These are phyloP conservation scores for Penaeus japonicus DNA, from an alignment of 1,140 invertebrate species.

Conservation along the genomic window DNA sequence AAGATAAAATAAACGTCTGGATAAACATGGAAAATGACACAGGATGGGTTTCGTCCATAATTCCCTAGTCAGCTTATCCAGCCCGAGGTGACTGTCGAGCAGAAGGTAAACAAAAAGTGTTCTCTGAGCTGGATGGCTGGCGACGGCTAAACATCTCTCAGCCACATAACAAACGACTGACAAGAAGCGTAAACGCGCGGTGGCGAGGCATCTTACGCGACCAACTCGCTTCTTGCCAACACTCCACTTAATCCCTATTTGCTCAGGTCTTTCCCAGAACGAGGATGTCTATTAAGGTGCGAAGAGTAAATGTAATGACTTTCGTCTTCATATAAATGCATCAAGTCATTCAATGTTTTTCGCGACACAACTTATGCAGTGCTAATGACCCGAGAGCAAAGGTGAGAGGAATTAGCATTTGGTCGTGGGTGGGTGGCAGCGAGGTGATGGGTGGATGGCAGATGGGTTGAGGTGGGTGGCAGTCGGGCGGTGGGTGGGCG, in stretches of 20 bases:
- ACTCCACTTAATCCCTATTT: not conserved
- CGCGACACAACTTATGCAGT: not conserved
- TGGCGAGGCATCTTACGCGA: not conserved
- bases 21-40: too few relatives aligned
- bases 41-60: too few relatives aligned
- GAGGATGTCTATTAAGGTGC: too few relatives aligned
- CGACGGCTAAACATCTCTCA: not conserved
- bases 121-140: not conserved
- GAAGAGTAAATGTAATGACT: too few relatives aligned
- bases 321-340: too few relatives aligned
- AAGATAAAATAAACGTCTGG: too few relatives aligned
- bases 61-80: not conserved
- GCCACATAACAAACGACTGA: conserved; percentile 46
- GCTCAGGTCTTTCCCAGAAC: too few relatives aligned
- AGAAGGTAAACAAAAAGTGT: conserved; percentile 2
- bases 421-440: conserved; percentile 36
- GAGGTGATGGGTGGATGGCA: conserved; percentile 17
- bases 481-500: not conserved
- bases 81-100: conserved; percentile 17
- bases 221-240: not conserved
- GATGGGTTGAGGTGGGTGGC: not conserved
- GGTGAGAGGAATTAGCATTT: conserved; percentile 45
- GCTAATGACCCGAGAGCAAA: conserved; percentile 35
- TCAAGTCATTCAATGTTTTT: too few relatives aligned
- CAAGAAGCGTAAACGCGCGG: conserved; percentile 41